phyloP scores from a whole-genome alignment of 2,113 vertebrate species.

The Fukomys damarensis region DNA sequence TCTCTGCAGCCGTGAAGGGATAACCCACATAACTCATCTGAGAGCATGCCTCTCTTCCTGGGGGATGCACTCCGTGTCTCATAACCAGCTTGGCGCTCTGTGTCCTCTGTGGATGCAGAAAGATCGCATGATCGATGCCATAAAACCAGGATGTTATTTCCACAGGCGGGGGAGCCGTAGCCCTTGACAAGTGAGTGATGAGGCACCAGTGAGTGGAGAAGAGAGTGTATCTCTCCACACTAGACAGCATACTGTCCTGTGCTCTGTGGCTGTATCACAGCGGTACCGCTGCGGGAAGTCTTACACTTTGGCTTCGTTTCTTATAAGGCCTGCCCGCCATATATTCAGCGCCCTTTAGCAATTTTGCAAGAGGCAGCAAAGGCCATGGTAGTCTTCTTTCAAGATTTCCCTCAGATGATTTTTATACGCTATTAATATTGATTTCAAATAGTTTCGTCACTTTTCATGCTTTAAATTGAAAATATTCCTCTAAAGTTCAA shows the following conservation, averaged over 20 bases:
- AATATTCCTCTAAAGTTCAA: background rate
- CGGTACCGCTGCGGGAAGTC: background rate
- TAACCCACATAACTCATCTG: conserved; percentile 57
- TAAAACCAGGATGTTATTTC: conserved; percentile 53
- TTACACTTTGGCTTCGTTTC: background rate
- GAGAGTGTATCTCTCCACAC: conserved; percentile 79
- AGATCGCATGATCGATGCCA: background rate
- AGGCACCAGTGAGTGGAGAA: conserved; percentile 76
- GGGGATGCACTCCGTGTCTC: conserved; percentile 57
- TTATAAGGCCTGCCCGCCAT: background rate
- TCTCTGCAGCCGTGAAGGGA: conserved; percentile 75
- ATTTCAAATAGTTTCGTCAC: background rate
- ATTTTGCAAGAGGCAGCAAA: background rate
- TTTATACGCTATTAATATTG: background rate
- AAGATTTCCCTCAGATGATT: background rate
- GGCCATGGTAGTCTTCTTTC: background rate
- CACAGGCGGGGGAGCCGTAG: background rate
- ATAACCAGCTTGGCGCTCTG: conserved; percentile 62
- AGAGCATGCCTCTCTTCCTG: conserved; percentile 47
- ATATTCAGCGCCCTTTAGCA: background rate
- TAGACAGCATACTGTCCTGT: conserved; percentile 66
- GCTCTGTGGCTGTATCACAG: background rate
- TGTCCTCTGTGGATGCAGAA: background rate
- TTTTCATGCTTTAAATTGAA: conserved; percentile 37
- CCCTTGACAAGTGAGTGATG: background rate